Base-by-base conservation (phyloP, 1,140 invertebrate genomes). In the Zaprionus camerounensis region DNA sequence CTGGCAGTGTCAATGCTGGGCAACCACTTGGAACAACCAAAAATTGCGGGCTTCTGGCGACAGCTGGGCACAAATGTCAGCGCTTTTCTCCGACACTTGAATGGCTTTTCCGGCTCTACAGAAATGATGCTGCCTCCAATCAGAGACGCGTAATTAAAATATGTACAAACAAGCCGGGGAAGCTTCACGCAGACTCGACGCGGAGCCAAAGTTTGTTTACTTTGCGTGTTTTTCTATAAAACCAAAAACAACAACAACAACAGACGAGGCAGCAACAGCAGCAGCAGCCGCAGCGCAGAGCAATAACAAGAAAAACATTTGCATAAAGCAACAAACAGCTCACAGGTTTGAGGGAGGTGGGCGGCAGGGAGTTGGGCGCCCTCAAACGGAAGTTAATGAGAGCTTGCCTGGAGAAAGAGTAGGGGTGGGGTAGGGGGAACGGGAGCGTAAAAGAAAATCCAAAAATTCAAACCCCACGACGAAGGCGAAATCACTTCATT, bases 301-400 rank as follows among this genome's bases (percentile, higher is more conserved):
- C 69, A 91, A 83, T 91, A 82, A 86, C 77, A 91, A 86, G 80
- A 91, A 83, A 82, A 91, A 81, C 78, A 91, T 91, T 90, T 91
- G 88, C 88, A 91, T 91, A 91, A 91, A 87, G 78, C 83, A 87
- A 91, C 81, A 87, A 91, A 87, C 81, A 72, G 63, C 58, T 53
- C 64, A 34, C 24, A 55, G 66, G 64, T 31, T 62, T 59, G 55
- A 46, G 55, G 36, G 20, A 26, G 57, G 24, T 22, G 13, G 26
- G 26, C 20, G 59, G 46, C 34, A 3, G 46, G 13, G 61, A 31
- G 64, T 20, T 36, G 58, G 72, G 46, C 56, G 71, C 65, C 74
- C 82, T 87, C 76, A 77, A 85, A 79, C 78, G 85, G 64, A 88
- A 88, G 81, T 88, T 88, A 88, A 88, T 88, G 81, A 90, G 85